Conservation (phyloP, 2,797 vertebrate genomes). For the Gephyroberyx darwinii region DNA sequence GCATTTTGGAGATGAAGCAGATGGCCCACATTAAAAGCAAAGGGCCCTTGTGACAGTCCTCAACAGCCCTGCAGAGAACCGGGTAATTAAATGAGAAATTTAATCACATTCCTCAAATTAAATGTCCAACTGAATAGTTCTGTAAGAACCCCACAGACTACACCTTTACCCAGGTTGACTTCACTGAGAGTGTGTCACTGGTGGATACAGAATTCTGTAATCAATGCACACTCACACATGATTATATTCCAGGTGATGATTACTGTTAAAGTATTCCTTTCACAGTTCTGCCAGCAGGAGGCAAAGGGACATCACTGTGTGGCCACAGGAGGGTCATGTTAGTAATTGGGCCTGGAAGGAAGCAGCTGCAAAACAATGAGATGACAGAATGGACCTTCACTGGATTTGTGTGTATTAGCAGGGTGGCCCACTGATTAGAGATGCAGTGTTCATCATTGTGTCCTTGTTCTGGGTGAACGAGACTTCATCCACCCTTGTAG, state of each 20-base stretch:
- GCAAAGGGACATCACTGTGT: conserved; percentile 75
- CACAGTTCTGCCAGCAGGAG: conserved; percentile 81
- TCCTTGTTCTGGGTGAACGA: neutral
- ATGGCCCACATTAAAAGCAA: conserved; percentile 85
- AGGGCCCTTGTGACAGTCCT: conserved; percentile 85
- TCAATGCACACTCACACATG: conserved; percentile 71
- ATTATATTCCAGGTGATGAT: conserved; percentile 82
- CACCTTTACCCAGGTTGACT: conserved; percentile 70
- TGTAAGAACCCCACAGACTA: conserved; percentile 81
- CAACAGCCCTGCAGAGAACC: conserved; percentile 85
- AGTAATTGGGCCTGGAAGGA: conserved; percentile 74
- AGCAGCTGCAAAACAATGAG: conserved; percentile 45
- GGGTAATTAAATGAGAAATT: conserved; percentile 88
- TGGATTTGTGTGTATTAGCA: conserved; percentile 13
- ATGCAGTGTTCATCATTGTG: no score
- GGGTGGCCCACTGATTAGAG: neutral
- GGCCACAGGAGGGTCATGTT: conserved; percentile 75
- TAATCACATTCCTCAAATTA: conserved; percentile 89
- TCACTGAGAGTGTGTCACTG: conserved; percentile 67
- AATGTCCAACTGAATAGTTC: conserved; percentile 86
- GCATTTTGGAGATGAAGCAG: conserved; percentile 83
- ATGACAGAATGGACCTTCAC: conserved; percentile 46
- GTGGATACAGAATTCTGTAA: conserved; percentile 76
- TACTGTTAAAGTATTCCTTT: conserved; percentile 83
- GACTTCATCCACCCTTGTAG: neutral